phyloP scores from a whole-genome alignment of 2,888 invertebrate genomes.

The Oxycera nigricornis region DNA sequence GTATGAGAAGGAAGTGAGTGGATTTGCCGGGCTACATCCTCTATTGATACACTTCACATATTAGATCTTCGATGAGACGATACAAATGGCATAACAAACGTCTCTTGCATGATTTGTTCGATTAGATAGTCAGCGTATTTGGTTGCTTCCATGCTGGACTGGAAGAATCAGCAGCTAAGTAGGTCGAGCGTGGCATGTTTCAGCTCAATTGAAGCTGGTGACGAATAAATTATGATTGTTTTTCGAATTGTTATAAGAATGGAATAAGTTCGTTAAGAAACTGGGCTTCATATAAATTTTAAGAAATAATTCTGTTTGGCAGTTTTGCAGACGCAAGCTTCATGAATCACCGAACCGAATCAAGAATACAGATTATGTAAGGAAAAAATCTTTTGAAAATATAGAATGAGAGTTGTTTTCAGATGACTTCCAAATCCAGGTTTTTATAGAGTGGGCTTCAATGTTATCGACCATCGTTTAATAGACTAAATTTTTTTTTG shows the following conservation, averaged over 20 bases:
- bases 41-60: constrained; percentile 35
- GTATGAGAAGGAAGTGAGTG: constrained; percentile 12
- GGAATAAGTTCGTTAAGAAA: background rate
- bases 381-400: too few species aligned
- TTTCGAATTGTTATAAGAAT: background rate
- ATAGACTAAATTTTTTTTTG: too few species aligned
- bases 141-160: background rate
- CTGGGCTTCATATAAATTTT: constrained; percentile 3
- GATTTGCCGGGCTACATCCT: constrained; percentile 12
- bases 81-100: constrained; percentile 29
- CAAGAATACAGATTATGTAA: too few species aligned
- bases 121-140: constrained; percentile 37
- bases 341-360: too few species aligned
- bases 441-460: too few species aligned
- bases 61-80: constrained; percentile 4
- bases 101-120: constrained; percentile 30
- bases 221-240: constrained; percentile 35
- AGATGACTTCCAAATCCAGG: too few species aligned
- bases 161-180: constrained; percentile 24
- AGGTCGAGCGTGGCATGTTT: constrained; percentile 10
- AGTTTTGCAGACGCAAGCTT: constrained; percentile 3
- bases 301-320: background rate
- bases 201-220: background rate
- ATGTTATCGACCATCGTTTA: too few species aligned
- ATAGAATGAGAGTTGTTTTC: too few species aligned